Base-by-base conservation (phyloP, 2,888 invertebrate genomes). In the Frankliniella fusca region DNA sequence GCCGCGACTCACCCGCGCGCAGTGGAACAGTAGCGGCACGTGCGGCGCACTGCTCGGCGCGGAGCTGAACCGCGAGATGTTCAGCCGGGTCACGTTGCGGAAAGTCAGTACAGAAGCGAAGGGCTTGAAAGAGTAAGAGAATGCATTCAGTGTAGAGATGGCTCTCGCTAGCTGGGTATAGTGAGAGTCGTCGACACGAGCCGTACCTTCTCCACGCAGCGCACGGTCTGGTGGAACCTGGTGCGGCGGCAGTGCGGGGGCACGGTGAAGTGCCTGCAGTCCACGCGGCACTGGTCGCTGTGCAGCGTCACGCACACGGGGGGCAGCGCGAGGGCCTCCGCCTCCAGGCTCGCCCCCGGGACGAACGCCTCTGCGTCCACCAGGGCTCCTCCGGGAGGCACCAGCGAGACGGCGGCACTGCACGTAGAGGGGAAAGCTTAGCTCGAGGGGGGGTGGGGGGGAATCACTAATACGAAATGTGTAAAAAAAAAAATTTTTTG, bases 251-350 rank as follows among this genome's bases (percentile, higher is more conserved):
- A 76, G 27, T 76, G 23, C 7, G 70, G 11, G 0, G 70, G 70
- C 70, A 76, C 70, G 27, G 23, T 12, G 70, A 76, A 76, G 70
- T 76, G 27, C 27, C 12, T n/a, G 70, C 70, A 76, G 70, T 23
- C 27, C 10, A 76, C 12, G 70, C 27, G n/a, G 70, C 70, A 76
- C 70, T 76, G 70, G 70, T 76, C 70, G 70, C 70, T 76, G 70
- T 76, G 70, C 23, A 76, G 27, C 27, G 70, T 76, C 8, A 76
- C 27, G 70, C 27, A 23, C 23, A 76, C 70, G 70, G 70, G 11
- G 23, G 70, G 70, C 23, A 76, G 70, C 27, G 9, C 23, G 8
- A 5, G 38, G 38, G 38, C 38, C 38, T 38, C 38, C 38, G 5
- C 38, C 38, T 5, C 38, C 38, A 5, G 38, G 38, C 38, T 5